Evolutionary conservation across 1,140 invertebrate species (phyloP).

Genomic region (Sweltsa coloradensis): DNA sequence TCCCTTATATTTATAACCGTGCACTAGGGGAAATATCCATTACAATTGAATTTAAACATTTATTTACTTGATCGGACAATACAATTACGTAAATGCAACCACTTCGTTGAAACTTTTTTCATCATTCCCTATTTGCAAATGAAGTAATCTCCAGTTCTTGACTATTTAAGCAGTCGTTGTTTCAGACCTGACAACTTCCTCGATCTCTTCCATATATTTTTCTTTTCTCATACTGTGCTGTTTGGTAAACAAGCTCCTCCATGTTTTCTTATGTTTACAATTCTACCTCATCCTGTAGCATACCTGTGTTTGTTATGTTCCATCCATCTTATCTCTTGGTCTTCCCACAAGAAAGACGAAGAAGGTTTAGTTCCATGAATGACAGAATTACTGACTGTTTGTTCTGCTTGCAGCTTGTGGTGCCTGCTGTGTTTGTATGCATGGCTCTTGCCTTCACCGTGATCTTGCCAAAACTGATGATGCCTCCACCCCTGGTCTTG

Average conservation of each 20-base stretch:
- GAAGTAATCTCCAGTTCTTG: too few relatives aligned
- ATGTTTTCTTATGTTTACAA: too few relatives aligned
- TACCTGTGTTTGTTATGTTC: not conserved
- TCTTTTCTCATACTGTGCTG: too few relatives aligned
- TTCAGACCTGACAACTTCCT: too few relatives aligned
- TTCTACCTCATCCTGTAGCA: too few relatives aligned
- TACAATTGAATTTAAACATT: too few relatives aligned
- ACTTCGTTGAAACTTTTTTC: not conserved
- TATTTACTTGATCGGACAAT: not conserved
- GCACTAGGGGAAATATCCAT: too few relatives aligned
- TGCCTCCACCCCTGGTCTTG: slow-evolving; percentile 16
- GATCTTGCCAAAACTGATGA: slow-evolving; percentile 17
- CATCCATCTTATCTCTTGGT: not conserved
- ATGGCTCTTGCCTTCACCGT: slow-evolving; percentile 18
- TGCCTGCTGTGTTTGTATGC: slow-evolving; percentile 23
- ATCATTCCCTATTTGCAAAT: not conserved
- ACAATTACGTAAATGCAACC: not conserved
- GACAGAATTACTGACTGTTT: not conserved
- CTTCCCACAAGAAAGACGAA: not conserved
- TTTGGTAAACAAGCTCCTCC: too few relatives aligned
- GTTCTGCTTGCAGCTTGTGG: slow-evolving; percentile 15
- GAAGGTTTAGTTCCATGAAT: not conserved
- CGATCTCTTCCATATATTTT: too few relatives aligned
- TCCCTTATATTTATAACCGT: not conserved
- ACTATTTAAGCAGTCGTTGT: too few relatives aligned